Evolutionary conservation across 2,888 invertebrate species (phyloP), one percentile per base, ranked within the genome.

Genomic region (Charanyca ferruginea): DNA sequence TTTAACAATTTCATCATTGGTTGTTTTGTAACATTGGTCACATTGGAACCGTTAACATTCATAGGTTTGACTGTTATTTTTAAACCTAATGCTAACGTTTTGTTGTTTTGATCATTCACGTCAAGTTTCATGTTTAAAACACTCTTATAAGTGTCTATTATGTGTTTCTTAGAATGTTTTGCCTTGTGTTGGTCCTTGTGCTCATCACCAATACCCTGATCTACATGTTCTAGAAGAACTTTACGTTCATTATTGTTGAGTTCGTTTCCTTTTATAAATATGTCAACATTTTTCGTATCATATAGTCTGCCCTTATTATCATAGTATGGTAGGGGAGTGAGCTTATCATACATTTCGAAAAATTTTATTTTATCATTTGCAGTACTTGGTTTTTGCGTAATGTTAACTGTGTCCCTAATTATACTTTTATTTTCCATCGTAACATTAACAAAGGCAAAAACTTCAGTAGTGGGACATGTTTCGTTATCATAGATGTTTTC

Each of bases 331-430:
- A 54, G 23, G 4, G 72, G 75, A 20, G 94, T 93, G 47, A 88
- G 77, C 48, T 83, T 88, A 60, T 94, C 94, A 73, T 94, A 93
- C 13, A 91, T 83, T 85, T 95, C 94, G 67, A 94, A 94, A 78
- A 94, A 94, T 66, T 90, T 94, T 16, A 94, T 90, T 87, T 86
- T 93, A 57, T 94, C 94, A 52, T 91, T 85, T 20, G 71, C 53
- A 3, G 84, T 85, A 38, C 85, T 82, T 38, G 63, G 49, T 28
- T 32, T 20, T 13, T 58, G 23, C 13, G 18, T 66, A 9, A 18
- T 11, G 18, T 23, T 54, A 44, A 25, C 58, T 9, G 16, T 38
- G 5, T 35, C n/a, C 16, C 22, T 51, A 45, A 42, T 42, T 25
- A 20, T 41, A 32, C 28, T 58, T 67, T 55, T 35, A 25, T 3